Percentiles rank a stretch among this genome's conserved stretches.
Evolutionary conservation across 2,797 vertebrate species (phyloP).

Genomic region (Cetoscarus ocellatus): DNA sequence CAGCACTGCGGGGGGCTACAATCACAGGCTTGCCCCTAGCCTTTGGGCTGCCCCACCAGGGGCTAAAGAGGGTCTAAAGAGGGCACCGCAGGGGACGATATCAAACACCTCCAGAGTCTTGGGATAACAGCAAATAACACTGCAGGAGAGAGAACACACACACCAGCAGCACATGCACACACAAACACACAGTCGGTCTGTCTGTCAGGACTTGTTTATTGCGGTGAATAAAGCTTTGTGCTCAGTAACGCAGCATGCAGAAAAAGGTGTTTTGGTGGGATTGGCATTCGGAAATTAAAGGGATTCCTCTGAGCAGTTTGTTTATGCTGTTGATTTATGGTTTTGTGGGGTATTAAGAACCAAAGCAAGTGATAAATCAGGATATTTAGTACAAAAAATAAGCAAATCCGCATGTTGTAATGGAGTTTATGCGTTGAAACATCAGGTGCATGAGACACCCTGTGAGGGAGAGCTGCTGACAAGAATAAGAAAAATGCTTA

Average conservation of each 20-base stretch:
- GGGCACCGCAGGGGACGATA: slow-evolving; percentile 82
- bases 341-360: neutral
- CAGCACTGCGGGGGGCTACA: slow-evolving; percentile 84
- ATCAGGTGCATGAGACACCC: too few relatives aligned
- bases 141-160: slow-evolving; percentile 66
- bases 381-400: neutral
- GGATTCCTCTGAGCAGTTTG: slow-evolving; percentile 5
- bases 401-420: neutral
- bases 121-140: slow-evolving; percentile 74
- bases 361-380: neutral
- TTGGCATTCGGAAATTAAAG: slow-evolving; percentile 13
- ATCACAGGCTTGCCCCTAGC: slow-evolving; percentile 88
- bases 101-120: slow-evolving; percentile 80
- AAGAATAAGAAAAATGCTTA: too few relatives aligned
- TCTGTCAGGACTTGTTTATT: slow-evolving; percentile 73
- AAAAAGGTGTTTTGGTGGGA: slow-evolving; percentile 1
- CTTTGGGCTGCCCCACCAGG: slow-evolving; percentile 87
- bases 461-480: too few relatives aligned
- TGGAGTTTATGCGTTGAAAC: too few relatives aligned
- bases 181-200: slow-evolving; percentile 38
- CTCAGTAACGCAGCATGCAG: slow-evolving; percentile 15
- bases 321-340: slow-evolving; percentile 1
- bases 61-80: slow-evolving; percentile 82
- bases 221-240: slow-evolving; percentile 52
- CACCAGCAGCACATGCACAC: slow-evolving; percentile 27